Percentiles rank a stretch among this genome's conserved stretches.
Conservation (phyloP, 2,113 vertebrate genomes). For the Hydrolagus affinis region DNA sequence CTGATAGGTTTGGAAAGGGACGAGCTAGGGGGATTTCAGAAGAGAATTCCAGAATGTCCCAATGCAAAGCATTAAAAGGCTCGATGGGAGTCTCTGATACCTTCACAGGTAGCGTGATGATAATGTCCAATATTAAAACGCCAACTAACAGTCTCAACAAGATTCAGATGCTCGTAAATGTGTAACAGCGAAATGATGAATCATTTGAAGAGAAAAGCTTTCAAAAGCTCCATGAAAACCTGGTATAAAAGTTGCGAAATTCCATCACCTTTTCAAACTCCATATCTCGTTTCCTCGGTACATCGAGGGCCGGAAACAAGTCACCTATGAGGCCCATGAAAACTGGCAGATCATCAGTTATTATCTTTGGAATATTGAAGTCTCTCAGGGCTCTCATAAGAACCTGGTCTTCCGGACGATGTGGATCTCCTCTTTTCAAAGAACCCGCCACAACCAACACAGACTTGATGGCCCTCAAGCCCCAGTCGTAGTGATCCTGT, state of each 20-base stretch:
- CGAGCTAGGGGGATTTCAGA: no score
- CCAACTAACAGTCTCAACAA: no score
- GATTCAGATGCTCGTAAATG: not conserved
- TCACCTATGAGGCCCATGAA: slow-evolving; percentile 65
- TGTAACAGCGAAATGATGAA: not conserved
- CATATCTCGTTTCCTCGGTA: slow-evolving; percentile 57
- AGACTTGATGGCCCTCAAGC: slow-evolving; percentile 59
- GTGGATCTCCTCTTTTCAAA: slow-evolving; percentile 56
- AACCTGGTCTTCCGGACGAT: slow-evolving; percentile 55
- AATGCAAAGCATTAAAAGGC: no score
- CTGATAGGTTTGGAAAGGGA: no score
- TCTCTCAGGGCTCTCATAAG: slow-evolving; percentile 61
- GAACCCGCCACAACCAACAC: slow-evolving; percentile 63
- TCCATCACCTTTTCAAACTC: slow-evolving; percentile 55
- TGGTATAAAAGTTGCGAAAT: slow-evolving; percentile 38
- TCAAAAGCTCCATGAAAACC: slow-evolving; percentile 36
- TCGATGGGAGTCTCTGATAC: no score
- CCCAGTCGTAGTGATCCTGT: slow-evolving; percentile 65
- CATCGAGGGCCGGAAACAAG: slow-evolving; percentile 56
- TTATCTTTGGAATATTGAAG: slow-evolving; percentile 62
- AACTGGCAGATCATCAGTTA: slow-evolving; percentile 57
- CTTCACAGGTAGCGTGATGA: no score
- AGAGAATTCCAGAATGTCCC: no score
- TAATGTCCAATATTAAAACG: no score
- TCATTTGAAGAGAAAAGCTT: not conserved